phyloP scores from a whole-genome alignment of 1,140 invertebrate genomes.

The Nixonia krombeini region DNA sequence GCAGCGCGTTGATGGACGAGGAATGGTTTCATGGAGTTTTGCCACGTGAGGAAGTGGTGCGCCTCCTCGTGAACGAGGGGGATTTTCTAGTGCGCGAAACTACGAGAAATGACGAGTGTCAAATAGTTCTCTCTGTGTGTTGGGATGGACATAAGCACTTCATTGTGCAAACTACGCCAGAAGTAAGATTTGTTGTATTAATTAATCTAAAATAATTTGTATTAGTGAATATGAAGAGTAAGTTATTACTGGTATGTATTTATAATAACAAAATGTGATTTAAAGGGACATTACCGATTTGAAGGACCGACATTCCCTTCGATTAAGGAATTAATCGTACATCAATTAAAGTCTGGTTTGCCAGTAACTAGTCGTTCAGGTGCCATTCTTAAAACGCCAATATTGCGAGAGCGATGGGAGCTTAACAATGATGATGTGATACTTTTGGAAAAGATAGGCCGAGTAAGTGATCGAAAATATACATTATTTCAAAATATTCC shows the following conservation, averaged over 20 bases:
- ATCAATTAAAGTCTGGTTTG: conserved; percentile 86
- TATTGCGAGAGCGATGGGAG: conserved; percentile 95
- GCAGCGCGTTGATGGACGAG: conserved; percentile 81
- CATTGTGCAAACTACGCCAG: conserved; percentile 94
- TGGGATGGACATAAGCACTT: conserved; percentile 98
- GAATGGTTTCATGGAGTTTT: conserved; percentile 99
- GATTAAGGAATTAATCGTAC: conserved; percentile 90
- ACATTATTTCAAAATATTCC: background rate
- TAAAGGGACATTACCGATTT: conserved; percentile 90
- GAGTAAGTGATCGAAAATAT: conserved; percentile 75
- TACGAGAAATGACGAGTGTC: conserved; percentile 90
- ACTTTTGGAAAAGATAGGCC: conserved; percentile 93
- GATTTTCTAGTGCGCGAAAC: conserved; percentile 97
- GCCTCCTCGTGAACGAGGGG: conserved; percentile 88
- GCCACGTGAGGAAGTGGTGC: conserved; percentile 94
- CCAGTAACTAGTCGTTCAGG: conserved; percentile 94
- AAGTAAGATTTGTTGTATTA: conserved; percentile 73
- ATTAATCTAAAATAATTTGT: no score
- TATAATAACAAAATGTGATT: conserved; percentile 26
- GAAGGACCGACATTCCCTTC: conserved; percentile 94
- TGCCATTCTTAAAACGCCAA: conserved; percentile 88
- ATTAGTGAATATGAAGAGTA: no score
- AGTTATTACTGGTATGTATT: background rate
- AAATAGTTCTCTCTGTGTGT: conserved; percentile 94
- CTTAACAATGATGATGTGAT: conserved; percentile 96